Percentiles rank a stretch among this genome's conserved stretches.
Evolutionary conservation across 2,797 vertebrate species (phyloP).

Genomic region (Danio kyathit): DNA sequence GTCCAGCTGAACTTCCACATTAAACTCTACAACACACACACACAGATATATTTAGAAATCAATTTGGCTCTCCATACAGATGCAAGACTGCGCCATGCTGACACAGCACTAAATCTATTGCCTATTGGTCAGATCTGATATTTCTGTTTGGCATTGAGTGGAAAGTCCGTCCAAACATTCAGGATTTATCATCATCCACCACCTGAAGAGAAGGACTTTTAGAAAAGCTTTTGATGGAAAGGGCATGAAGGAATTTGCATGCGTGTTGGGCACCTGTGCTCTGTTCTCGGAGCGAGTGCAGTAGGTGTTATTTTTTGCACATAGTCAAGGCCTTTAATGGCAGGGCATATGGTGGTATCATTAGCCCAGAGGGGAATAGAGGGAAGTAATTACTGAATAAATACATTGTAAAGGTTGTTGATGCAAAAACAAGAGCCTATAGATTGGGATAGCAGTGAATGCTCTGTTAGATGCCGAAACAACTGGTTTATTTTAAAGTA

Average conservation of each 20-base stretch:
- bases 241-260: conserved; percentile 21
- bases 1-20: conserved; percentile 89
- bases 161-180: neutral
- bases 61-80: neutral
- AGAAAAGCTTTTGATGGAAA: conserved; percentile 18
- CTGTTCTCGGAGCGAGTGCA: neutral
- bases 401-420: conserved; percentile 53
- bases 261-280: conserved; percentile 39
- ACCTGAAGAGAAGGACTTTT: neutral
- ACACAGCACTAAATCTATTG: conserved; percentile 27
- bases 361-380: conserved; percentile 18
- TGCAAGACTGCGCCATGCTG: neutral
- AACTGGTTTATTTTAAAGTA: neutral
- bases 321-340: conserved; percentile 6
- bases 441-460: neutral
- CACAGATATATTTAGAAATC: conserved; percentile 39
- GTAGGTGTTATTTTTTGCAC: conserved; percentile 37
- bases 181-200: conserved; percentile 28
- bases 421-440: conserved; percentile 46
- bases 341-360: conserved; percentile 17
- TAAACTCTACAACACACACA: conserved; percentile 79
- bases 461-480: neutral
- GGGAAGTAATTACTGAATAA: conserved; percentile 65
- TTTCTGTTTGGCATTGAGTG: neutral
- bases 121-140: neutral